Conservation (phyloP, 1,140 invertebrate genomes). For the Calephelis virginiensis region DNA sequence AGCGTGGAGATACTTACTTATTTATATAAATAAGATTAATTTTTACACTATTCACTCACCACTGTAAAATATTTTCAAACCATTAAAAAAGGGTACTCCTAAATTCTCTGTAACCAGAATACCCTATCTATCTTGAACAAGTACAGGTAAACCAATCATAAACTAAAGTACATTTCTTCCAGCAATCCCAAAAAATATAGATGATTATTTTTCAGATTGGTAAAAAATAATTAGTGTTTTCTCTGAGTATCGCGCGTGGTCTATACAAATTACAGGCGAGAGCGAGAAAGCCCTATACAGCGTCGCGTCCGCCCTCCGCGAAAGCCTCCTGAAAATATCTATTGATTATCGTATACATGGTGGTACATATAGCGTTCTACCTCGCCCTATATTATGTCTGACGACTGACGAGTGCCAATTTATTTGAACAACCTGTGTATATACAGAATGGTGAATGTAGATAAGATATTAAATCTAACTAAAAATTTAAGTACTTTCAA, state of each 20-base stretch:
- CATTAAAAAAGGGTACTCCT: too few relatives aligned
- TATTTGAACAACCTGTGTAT: constrained; percentile 63
- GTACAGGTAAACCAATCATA: too few relatives aligned
- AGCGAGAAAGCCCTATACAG: constrained; percentile 58
- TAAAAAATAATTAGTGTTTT: constrained; percentile 17
- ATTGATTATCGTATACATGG: constrained; percentile 75
- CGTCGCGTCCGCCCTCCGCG: constrained; percentile 61
- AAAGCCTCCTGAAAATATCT: constrained; percentile 78
- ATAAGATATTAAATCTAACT: not conserved
- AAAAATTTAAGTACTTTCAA: too few relatives aligned
- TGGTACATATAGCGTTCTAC: constrained; percentile 61
- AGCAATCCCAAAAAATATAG: too few relatives aligned
- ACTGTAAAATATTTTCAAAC: too few relatives aligned
- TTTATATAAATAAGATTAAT: too few relatives aligned
- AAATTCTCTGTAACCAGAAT: too few relatives aligned
- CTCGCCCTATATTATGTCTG: constrained; percentile 67
- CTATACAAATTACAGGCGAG: constrained; percentile 63
- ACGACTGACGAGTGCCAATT: constrained; percentile 63
- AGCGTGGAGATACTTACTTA: too few relatives aligned
- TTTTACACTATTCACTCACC: too few relatives aligned
- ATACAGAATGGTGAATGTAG: constrained; percentile 29
- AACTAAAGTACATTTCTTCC: too few relatives aligned
- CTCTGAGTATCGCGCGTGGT: constrained; percentile 42
- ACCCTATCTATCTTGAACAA: too few relatives aligned
- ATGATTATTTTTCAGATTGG: not conserved